These are phyloP conservation scores for Poecilia wingei DNA, from an alignment of 2,797 vertebrate species.

Conservation along the genomic window DNA sequence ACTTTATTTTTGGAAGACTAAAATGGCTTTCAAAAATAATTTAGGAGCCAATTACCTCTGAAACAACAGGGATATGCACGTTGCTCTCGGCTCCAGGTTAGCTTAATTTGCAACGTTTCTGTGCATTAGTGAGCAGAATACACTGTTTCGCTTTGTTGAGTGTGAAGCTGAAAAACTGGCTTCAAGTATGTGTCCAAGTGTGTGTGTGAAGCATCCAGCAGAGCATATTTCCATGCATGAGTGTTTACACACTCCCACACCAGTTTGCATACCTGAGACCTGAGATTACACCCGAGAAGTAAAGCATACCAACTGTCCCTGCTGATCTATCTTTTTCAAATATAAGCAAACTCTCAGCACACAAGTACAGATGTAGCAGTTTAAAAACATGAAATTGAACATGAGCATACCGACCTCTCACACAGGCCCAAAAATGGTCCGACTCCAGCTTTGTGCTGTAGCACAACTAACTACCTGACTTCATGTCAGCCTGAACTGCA, in stretches of 20 bases:
- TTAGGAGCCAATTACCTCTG: background rate
- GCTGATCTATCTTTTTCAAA: slow-evolving; percentile 36
- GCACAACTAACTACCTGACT: background rate
- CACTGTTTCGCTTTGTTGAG: slow-evolving; percentile 32
- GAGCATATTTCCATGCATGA: slow-evolving; percentile 30
- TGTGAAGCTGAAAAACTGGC: slow-evolving; percentile 59
- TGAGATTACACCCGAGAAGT: slow-evolving; percentile 42
- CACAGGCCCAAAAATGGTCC: slow-evolving; percentile 50
- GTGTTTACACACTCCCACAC: slow-evolving; percentile 39
- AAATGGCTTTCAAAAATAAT: background rate
- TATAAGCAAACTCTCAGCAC: slow-evolving; percentile 31
- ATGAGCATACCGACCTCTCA: slow-evolving; percentile 53
- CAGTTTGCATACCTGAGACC: slow-evolving; percentile 55
- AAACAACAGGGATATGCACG: background rate
- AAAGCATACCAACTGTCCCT: slow-evolving; percentile 29
- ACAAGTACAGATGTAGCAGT: slow-evolving; percentile 18
- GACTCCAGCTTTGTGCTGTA: slow-evolving; percentile 40
- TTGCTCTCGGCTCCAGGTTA: slow-evolving; percentile 21
- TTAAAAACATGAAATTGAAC: slow-evolving; percentile 54
- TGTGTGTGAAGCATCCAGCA: slow-evolving; percentile 14
- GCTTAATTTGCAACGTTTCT: slow-evolving; percentile 32
- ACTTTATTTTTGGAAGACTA: background rate
- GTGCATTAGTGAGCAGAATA: slow-evolving; percentile 25
- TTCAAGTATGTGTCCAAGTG: slow-evolving; percentile 30
- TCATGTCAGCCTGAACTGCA: background rate